Base-by-base conservation (phyloP, 2,888 invertebrate genomes). In the Agrilus cyanescens region DNA sequence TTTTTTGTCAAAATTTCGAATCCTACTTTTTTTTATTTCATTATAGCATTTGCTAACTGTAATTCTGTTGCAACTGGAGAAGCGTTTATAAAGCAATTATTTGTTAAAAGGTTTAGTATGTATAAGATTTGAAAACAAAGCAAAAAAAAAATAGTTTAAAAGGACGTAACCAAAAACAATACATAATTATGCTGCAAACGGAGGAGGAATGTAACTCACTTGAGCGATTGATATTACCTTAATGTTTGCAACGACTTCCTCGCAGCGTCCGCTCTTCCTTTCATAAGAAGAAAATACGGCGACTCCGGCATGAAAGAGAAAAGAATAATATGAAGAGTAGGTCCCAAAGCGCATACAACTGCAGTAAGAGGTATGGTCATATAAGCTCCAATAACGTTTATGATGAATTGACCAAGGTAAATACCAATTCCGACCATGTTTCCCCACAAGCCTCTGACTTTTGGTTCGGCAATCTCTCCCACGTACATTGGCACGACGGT, bases 341-440 rank as follows among this genome's bases (percentile, higher is more conserved):
- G 25, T 4, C 25, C 25, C 2, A 25, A 4, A 4, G 25, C 25
- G 4, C 25, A 55, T 31, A 50, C 43, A 31, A 44, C 49, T 10
- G 50, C 48, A 3, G 48, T 50, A 10, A 38, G 40, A 7, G 36
- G 34, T 13, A 53, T 49, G 18, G 32, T 35, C 18, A 41, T 47
- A 41, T 50, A 54, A 6, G 73, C 73, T n/a, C 76, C 76, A 51
- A 76, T 69, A 58, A 72, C 68, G 63, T 73, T 59, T 18, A 57
- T 54, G 5, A 52, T 16, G 12, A 57, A 53, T 20, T 54, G 49
- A 12, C 59, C 59, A 5, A 57, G 37, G 37, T 55, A 54, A 4
- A 52, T 49, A 12, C 43, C 40, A 14, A 56, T 50, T 5, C 54
- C 54, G 47, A 58, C 47, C 2, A 50, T 42, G 40, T 56, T 57